phyloP scores from a whole-genome alignment of 2,888 invertebrate species.

The Anoplius nigerrimus region DNA sequence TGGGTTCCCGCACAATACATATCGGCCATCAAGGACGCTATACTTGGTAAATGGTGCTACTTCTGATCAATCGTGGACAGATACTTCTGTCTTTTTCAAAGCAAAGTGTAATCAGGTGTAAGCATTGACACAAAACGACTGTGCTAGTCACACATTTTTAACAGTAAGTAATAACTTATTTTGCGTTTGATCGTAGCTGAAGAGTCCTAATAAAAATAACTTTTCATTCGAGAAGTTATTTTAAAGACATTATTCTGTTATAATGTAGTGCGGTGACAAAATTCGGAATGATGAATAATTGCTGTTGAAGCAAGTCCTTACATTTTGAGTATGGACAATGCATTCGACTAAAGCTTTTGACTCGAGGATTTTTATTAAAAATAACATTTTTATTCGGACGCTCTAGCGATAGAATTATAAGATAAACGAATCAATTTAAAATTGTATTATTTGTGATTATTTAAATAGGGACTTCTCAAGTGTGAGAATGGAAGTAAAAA shows the following conservation, averaged over 20 bases:
- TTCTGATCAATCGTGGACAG: slow-evolving; percentile 76
- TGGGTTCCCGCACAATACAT: slow-evolving; percentile 96
- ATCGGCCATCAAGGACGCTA: slow-evolving; percentile 92
- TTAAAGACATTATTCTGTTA: slow-evolving; percentile 7
- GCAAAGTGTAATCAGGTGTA: slow-evolving; percentile 63
- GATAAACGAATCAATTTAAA: slow-evolving; percentile 20
- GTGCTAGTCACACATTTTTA: slow-evolving; percentile 72
- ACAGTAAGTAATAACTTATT: slow-evolving; percentile 69
- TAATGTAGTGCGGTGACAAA: not conserved
- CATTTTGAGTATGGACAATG: not conserved
- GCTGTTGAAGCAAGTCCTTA: not conserved
- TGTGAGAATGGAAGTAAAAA: slow-evolving; percentile 31
- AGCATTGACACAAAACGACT: slow-evolving; percentile 67
- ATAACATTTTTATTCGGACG: slow-evolving; percentile 21
- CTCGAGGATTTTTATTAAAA: not conserved
- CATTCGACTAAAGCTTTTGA: slow-evolving; percentile 7
- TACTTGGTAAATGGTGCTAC: slow-evolving; percentile 90
- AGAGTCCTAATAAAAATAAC: slow-evolving; percentile 47
- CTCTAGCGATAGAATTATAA: slow-evolving; percentile 25
- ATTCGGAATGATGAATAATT: not conserved
- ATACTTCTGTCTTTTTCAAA: slow-evolving; percentile 53
- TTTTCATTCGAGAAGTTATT: slow-evolving; percentile 35
- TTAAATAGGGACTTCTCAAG: slow-evolving; percentile 32
- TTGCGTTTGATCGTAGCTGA: slow-evolving; percentile 50
- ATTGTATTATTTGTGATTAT: slow-evolving; percentile 27